Percentiles rank a stretch among this genome's conserved stretches.
phyloP scores from a whole-genome alignment of 2,888 invertebrate species.

The Disparrhopalites patrizii region DNA sequence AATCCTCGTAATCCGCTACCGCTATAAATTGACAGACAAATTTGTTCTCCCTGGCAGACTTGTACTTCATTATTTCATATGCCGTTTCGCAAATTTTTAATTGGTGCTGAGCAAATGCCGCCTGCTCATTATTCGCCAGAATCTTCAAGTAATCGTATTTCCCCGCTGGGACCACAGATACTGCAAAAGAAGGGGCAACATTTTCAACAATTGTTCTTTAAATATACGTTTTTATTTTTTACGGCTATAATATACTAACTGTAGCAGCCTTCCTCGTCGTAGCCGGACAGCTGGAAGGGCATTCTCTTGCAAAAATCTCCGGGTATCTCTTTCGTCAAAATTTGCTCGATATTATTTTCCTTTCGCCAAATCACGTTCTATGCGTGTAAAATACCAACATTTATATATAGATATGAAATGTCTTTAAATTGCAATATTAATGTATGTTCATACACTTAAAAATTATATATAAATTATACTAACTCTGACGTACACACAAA shows the following conservation, averaged over 20 bases:
- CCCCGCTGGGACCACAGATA: constrained; percentile 2
- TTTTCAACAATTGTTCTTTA: too few relatives aligned
- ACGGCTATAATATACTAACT: too few relatives aligned
- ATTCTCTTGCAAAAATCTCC: constrained; percentile 2
- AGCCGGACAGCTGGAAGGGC: constrained; percentile 14
- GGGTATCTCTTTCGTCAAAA: not conserved
- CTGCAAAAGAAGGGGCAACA: not conserved
- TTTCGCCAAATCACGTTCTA: constrained; percentile 11
- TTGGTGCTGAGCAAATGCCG: not conserved
- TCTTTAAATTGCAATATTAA: not conserved
- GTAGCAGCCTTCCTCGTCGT: constrained; percentile 8
- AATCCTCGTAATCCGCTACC: constrained; percentile 13
- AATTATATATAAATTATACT: not conserved
- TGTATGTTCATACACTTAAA: not conserved
- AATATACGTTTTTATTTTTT: too few relatives aligned
- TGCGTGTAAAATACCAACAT: not conserved
- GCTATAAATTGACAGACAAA: not conserved
- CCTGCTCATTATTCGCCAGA: not conserved
- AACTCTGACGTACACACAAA: too few relatives aligned
- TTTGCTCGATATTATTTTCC: constrained; percentile 7
- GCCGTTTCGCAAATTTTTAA: not conserved
- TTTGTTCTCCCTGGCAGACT: constrained; percentile 4
- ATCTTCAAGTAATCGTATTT: constrained; percentile 12
- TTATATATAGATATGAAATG: not conserved
- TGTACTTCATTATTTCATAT: constrained; percentile 15